These are phyloP conservation scores for Prionailurus viverrinus DNA, from an alignment of 2,113 vertebrate genomes.

Conservation along the genomic window DNA sequence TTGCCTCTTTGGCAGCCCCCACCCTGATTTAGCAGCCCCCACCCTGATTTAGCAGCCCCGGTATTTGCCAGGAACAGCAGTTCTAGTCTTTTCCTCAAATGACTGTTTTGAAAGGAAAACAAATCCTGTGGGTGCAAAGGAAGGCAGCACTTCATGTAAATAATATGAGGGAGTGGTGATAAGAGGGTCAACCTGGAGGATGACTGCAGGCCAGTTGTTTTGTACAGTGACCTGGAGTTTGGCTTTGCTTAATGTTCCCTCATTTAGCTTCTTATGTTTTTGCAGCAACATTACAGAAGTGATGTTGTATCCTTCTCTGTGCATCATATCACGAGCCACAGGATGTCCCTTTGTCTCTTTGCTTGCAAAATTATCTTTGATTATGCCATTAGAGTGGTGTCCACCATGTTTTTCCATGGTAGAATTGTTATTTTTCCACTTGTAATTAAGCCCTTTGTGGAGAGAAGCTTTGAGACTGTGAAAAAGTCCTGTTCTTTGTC, in stretches of 20 bases:
- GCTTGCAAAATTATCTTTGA: not conserved
- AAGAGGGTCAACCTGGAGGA: not conserved
- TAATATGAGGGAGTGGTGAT: accelerated
- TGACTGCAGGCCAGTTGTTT: no score
- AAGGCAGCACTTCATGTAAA: not conserved
- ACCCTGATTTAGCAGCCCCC: not conserved
- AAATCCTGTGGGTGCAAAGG: not conserved
- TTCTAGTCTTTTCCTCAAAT: not conserved
- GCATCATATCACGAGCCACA: not conserved
- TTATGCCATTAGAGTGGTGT: not conserved
- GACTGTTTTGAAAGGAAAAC: not conserved
- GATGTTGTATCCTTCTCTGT: no score
- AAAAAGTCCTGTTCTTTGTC: not conserved
- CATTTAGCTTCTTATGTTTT: not conserved
- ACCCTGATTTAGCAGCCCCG: accelerated
- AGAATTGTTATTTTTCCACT: not conserved
- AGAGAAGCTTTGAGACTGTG: not conserved
- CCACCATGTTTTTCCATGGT: not conserved
- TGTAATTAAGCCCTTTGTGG: not conserved
- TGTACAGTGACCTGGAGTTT: not conserved
- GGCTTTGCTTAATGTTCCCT: accelerated
- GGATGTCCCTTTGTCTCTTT: not conserved
- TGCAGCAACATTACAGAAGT: not conserved
- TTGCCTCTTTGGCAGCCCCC: not conserved
- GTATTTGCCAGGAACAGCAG: accelerated